phyloP scores from a whole-genome alignment of 2,797 vertebrate genomes.

The Eurystomus glaucurus region DNA sequence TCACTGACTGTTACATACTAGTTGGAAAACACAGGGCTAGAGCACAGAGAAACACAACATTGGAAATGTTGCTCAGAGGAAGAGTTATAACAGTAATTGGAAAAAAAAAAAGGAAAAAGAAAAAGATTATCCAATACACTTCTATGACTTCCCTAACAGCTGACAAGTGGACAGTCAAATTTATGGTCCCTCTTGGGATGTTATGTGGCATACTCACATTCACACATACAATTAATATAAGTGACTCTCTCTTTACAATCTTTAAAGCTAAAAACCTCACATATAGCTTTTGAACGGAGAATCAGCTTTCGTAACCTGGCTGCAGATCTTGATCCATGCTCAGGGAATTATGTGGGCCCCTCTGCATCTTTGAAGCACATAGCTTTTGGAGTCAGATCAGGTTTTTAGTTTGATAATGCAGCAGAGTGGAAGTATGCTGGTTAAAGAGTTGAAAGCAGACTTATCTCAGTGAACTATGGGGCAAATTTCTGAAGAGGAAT shows the following conservation, averaged over 20 bases:
- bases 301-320: background rate
- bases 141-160: background rate
- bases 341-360: rapidly evolving
- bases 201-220: background rate
- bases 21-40: background rate
- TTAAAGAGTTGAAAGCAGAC: background rate
- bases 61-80: background rate
- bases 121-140: background rate
- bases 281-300: background rate
- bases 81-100: background rate
- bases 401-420: background rate
- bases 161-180: background rate
- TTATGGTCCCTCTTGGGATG: rapidly evolving
- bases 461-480: background rate
- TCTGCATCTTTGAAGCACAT: background rate
- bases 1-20: background rate
- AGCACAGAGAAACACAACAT: rapidly evolving
- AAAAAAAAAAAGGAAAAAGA: background rate
- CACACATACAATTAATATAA: background rate
- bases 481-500: background rate
- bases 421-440: background rate
- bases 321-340: background rate
- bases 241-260: background rate
- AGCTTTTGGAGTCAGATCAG: background rate
- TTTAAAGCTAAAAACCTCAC: background rate